Evolutionary conservation across 23 tunicate genomes (phyloP).

Genomic region (Phallusia fumigata): DNA sequence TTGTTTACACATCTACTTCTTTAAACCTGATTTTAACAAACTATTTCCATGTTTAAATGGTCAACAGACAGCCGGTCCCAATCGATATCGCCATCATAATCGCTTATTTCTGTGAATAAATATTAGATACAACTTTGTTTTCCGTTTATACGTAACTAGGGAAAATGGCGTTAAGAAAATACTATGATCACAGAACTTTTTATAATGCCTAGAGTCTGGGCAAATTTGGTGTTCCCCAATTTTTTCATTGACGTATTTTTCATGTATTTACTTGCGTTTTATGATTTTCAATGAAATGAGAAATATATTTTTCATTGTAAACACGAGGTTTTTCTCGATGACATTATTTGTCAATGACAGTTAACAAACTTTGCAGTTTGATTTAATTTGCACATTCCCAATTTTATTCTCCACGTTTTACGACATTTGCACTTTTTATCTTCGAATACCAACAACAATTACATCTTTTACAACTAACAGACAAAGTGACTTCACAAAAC

Average conservation of each 20-base stretch:
- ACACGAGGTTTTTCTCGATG: too few species aligned
- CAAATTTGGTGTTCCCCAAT: too few species aligned
- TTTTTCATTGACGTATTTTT: too few species aligned
- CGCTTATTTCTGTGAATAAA: background rate
- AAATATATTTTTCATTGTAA: too few species aligned
- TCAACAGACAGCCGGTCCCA: background rate
- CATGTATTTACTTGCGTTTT: too few species aligned
- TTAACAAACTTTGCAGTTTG: too few species aligned
- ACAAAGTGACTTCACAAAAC: background rate
- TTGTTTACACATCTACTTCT: background rate
- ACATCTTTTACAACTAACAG: background rate
- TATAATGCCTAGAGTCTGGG: too few species aligned
- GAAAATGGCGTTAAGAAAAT: background rate
- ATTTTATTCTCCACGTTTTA: background rate
- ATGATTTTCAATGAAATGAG: too few species aligned
- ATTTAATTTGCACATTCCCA: too few species aligned
- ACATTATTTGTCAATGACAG: too few species aligned
- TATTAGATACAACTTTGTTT: background rate
- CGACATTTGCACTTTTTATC: background rate
- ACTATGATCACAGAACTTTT: too few species aligned
- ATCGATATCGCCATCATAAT: background rate
- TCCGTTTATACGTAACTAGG: too few species aligned
- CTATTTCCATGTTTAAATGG: conserved; percentile 1
- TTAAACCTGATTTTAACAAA: background rate
- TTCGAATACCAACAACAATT: background rate